These are phyloP conservation scores for Harmothoe impar DNA, from an alignment of 2,888 invertebrate species.

Conservation along the genomic window DNA sequence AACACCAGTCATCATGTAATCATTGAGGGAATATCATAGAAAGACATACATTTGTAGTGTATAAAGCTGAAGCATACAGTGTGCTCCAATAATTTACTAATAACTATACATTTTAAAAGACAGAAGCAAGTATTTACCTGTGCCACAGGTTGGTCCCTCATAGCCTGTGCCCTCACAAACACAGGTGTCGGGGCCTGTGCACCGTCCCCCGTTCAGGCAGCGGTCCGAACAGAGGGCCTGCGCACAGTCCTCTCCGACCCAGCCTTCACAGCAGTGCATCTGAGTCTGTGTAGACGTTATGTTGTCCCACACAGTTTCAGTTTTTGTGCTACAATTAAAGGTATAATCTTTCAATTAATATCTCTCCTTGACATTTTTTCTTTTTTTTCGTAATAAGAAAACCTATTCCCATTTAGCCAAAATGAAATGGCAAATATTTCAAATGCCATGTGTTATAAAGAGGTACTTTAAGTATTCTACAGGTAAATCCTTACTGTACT, in stretches of 20 bases:
- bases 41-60: too few relatives aligned
- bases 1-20: too few relatives aligned
- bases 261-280: conserved; percentile 69
- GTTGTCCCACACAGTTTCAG: conserved; percentile 79
- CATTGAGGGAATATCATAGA: too few relatives aligned
- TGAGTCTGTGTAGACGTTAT: conserved; percentile 73
- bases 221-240: conserved; percentile 62
- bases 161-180: conserved; percentile 64
- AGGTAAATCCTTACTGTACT: too few relatives aligned
- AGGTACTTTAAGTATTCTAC: too few relatives aligned
- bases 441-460: too few relatives aligned
- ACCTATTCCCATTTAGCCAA: neutral
- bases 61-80: too few relatives aligned
- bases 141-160: conserved; percentile 65
- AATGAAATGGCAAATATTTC: too few relatives aligned
- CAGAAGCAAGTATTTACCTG: conserved; percentile 58
- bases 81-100: too few relatives aligned
- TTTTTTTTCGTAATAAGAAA: neutral
- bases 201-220: conserved; percentile 66
- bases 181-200: conserved; percentile 63
- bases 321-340: conserved; percentile 71
- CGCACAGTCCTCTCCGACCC: conserved; percentile 60
- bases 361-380: neutral
- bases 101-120: too few relatives aligned
- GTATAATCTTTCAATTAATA: neutral